These are phyloP conservation scores for Rhegmatorhina hoffmannsi DNA, from an alignment of 2,113 vertebrate genomes.

Conservation along the genomic window DNA sequence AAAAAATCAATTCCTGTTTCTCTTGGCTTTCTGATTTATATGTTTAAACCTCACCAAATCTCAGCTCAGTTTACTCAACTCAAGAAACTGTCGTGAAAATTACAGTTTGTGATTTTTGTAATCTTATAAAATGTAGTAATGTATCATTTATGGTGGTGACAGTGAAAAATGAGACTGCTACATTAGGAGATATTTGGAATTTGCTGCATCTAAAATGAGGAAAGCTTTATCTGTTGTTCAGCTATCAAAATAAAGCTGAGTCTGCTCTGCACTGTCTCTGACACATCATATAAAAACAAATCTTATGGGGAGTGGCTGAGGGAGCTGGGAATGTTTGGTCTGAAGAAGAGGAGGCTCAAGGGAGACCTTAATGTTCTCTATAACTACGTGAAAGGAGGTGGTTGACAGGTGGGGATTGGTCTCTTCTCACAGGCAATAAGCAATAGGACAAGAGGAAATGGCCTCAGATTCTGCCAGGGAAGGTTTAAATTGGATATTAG, in stretches of 20 bases:
- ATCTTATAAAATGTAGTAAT: background rate
- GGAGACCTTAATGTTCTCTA: background rate
- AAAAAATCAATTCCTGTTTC: background rate
- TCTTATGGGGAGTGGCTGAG: background rate
- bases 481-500: background rate
- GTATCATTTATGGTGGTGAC: background rate
- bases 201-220: background rate
- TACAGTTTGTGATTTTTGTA: background rate
- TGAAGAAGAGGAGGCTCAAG: background rate
- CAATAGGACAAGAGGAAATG: background rate
- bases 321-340: background rate
- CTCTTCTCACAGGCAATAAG: background rate
- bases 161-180: background rate
- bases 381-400: background rate
- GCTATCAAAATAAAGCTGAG: background rate
- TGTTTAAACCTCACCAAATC: background rate
- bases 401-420: fast-evolving
- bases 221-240: background rate
- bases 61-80: background rate
- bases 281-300: background rate
- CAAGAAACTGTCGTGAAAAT: background rate
- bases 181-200: background rate
- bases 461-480: background rate
- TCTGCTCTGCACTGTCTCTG: background rate
- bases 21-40: background rate